Evolutionary conservation across 2,888 invertebrate genomes (phyloP).

Genomic region (Dromius quadrimaculatus): DNA sequence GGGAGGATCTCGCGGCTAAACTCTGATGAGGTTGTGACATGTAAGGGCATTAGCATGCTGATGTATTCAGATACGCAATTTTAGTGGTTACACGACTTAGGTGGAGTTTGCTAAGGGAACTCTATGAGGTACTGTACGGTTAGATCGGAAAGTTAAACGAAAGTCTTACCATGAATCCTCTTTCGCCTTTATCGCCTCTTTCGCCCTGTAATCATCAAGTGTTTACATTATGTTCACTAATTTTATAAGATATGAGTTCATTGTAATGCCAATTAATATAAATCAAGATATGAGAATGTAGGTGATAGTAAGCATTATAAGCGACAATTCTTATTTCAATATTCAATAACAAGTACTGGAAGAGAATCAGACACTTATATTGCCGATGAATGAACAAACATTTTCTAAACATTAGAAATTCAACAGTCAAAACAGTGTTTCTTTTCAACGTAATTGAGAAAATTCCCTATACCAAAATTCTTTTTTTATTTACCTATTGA

Average conservation of each 20-base stretch:
- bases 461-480: too few species aligned
- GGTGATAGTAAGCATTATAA: slow-evolving; percentile 21
- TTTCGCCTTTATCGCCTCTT: slow-evolving; percentile 81
- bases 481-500: too few species aligned
- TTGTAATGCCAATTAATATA: slow-evolving; percentile 52
- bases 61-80: slow-evolving; percentile 58
- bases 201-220: slow-evolving; percentile 72
- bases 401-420: too few species aligned
- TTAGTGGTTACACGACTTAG: slow-evolving; percentile 55
- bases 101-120: slow-evolving; percentile 54
- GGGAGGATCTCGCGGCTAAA: slow-evolving; percentile 43
- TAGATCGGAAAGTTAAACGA: slow-evolving; percentile 49
- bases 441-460: too few species aligned
- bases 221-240: slow-evolving; percentile 11
- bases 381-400: not conserved
- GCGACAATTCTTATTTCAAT: too few species aligned
- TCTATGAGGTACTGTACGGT: slow-evolving; percentile 27
- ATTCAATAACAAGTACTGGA: too few species aligned
- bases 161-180: slow-evolving; percentile 79
- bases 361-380: slow-evolving; percentile 12
- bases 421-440: too few species aligned
- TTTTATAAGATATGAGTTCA: slow-evolving; percentile 13
- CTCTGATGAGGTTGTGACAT: slow-evolving; percentile 51
- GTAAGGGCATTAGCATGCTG: slow-evolving; percentile 59
- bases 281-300: slow-evolving; percentile 23